Conservation (phyloP, 2,113 vertebrate genomes). For the Microcebus jonahi region DNA sequence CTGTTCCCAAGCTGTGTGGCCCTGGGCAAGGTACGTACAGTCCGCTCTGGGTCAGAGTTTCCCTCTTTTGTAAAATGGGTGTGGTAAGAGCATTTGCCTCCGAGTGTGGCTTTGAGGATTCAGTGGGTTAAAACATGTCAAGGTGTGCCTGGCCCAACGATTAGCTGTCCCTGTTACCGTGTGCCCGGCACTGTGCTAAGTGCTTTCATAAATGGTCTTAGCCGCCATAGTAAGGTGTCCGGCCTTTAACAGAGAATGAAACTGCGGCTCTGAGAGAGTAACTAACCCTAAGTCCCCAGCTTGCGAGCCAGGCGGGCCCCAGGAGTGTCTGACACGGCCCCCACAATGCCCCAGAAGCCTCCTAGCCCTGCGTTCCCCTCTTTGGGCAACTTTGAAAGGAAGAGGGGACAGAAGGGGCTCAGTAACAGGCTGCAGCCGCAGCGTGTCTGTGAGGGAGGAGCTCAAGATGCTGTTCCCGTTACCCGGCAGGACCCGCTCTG, state of each 20-base stretch:
- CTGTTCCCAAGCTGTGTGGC: background rate
- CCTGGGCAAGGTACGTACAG: too few relatives aligned
- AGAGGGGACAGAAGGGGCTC: accelerated
- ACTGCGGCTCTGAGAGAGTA: too few relatives aligned
- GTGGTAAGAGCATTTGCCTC: too few relatives aligned
- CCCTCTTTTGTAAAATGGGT: background rate
- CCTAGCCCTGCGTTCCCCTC: too few relatives aligned
- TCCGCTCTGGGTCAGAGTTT: background rate
- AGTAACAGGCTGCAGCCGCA: background rate
- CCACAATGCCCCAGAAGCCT: background rate
- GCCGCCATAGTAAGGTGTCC: background rate
- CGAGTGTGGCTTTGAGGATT: background rate
- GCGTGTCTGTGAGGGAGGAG: background rate
- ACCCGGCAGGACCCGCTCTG: background rate
- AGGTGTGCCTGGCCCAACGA: background rate
- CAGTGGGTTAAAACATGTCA: too few relatives aligned
- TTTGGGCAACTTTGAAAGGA: background rate
- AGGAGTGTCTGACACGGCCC: too few relatives aligned
- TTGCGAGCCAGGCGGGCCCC: background rate
- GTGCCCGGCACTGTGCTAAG: background rate
- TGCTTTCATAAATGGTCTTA: background rate
- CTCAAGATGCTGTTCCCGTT: background rate
- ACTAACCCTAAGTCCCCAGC: background rate
- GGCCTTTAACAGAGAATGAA: background rate
- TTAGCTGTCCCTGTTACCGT: too few relatives aligned